Evolutionary conservation across 2,888 invertebrate species (phyloP).

Genomic region (Stenodera caucasica): DNA sequence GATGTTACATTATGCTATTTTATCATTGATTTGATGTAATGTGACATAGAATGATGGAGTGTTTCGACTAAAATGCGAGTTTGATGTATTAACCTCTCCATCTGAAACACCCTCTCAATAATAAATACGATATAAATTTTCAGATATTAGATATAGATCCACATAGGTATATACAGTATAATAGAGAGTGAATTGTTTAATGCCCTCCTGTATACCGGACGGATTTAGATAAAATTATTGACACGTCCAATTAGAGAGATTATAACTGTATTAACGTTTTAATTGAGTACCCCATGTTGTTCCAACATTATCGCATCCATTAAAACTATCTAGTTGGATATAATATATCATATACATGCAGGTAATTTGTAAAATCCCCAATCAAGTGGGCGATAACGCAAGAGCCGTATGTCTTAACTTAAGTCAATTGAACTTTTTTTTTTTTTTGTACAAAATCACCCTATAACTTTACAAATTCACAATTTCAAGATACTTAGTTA

Average conservation of each 20-base stretch:
- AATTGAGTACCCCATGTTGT: conserved; percentile 5
- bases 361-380: not conserved
- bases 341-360: not conserved
- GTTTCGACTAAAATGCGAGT: conserved; percentile 41
- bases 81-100: conserved; percentile 44
- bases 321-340: conserved; percentile 3
- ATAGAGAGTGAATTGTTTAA: not conserved
- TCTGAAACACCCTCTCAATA: conserved; percentile 13
- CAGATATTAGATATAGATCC: too few relatives aligned
- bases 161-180: not conserved
- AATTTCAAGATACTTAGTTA: too few relatives aligned
- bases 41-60: conserved; percentile 46
- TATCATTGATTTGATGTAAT: conserved; percentile 44
- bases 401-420: too few relatives aligned
- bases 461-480: too few relatives aligned
- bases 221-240: conserved; percentile 14
- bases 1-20: conserved; percentile 43
- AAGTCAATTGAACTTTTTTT: too few relatives aligned
- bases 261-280: conserved; percentile 4
- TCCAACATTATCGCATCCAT: not conserved
- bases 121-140: not conserved
- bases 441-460: too few relatives aligned
- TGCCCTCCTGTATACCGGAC: not conserved
- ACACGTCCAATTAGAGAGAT: conserved; percentile 7
- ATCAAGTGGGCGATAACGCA: too few relatives aligned